Base-by-base conservation (phyloP, 2,888 invertebrate species). In the Volucella inanis region DNA sequence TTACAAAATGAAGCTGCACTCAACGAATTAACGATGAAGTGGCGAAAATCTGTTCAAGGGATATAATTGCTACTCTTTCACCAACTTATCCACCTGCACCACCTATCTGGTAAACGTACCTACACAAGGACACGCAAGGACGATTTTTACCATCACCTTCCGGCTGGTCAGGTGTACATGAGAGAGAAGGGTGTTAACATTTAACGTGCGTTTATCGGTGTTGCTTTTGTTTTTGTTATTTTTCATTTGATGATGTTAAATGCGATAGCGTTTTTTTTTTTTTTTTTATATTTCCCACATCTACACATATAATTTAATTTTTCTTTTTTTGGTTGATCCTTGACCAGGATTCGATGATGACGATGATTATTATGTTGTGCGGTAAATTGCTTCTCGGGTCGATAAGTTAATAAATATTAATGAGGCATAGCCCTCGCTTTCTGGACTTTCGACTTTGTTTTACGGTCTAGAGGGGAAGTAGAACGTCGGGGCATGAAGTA, bases 371-470 rank as follows among this genome's bases (percentile, higher is more conserved):
- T 15, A 39, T 43, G 43, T 62, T 57, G 49, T 65, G 14, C 47
- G 15, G 18, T 75, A 55, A 55, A 74, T 43, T 64, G 45, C 59
- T 64, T 47, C 55, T 68, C 49, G 52, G 74, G 64, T 79, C 75
- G 83, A 84, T 80, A 76, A 76, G 71, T 80, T 80, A 75, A 84
- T 84, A 84, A 84, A 84, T 84, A 80, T 84, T 84, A 61, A 84
- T 84, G 75, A 84, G 61, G 18, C 47, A 57, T 54, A 64, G 52
- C 70, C 31, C 64, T 52, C 43, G 11, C n/a, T 31, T 6, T 11
- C 45, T 64, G 41, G 41, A 14, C 39, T 59, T 54, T 67, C 41
- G 45, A 45, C 41, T 59, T n/a, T 31, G 31, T 4, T 31, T 31
- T 31, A 31, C 31, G 31, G 31, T 31, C 31, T 31, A 31, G 6